Percentiles rank a stretch among this genome's conserved stretches.
phyloP scores from a whole-genome alignment of 2,888 invertebrate genomes.

The Leuctra nigra region DNA sequence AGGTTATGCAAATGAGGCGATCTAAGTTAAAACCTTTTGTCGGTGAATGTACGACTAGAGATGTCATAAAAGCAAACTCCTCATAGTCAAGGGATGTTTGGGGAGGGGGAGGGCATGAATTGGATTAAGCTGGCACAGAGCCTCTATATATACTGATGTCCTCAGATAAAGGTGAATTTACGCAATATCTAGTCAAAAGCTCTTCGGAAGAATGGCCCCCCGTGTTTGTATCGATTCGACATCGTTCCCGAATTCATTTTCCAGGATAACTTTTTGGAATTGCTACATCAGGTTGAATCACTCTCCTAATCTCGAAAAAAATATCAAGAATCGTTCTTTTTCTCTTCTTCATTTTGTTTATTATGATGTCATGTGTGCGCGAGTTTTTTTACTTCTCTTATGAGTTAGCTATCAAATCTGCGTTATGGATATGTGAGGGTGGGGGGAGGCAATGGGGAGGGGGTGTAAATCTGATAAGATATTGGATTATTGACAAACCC shows the following conservation, averaged over 20 bases:
- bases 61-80: neutral
- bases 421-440: constrained; percentile 16
- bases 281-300: constrained; percentile 1
- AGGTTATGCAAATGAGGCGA: constrained; percentile 15
- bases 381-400: constrained; percentile 2
- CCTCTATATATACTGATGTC: neutral
- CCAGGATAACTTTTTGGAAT: neutral
- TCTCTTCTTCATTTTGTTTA: no score
- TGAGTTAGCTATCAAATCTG: constrained; percentile 17
- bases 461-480: constrained; percentile 20
- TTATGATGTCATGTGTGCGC: neutral
- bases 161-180: constrained; percentile 6
- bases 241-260: neutral
- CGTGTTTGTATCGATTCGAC: neutral
- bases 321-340: neutral
- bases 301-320: constrained; percentile 3
- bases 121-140: constrained; percentile 1
- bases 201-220: neutral
- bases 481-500: neutral
- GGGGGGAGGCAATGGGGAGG: no score
- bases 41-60: neutral
- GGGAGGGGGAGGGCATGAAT: neutral
- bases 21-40: neutral
- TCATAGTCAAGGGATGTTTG: neutral
- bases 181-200: constrained; percentile 1